Percentiles rank a stretch among this genome's conserved stretches.
phyloP scores from a whole-genome alignment of 30 jellyfish, hydroid and myxozoan species.

The Pelagia noctiluca region DNA sequence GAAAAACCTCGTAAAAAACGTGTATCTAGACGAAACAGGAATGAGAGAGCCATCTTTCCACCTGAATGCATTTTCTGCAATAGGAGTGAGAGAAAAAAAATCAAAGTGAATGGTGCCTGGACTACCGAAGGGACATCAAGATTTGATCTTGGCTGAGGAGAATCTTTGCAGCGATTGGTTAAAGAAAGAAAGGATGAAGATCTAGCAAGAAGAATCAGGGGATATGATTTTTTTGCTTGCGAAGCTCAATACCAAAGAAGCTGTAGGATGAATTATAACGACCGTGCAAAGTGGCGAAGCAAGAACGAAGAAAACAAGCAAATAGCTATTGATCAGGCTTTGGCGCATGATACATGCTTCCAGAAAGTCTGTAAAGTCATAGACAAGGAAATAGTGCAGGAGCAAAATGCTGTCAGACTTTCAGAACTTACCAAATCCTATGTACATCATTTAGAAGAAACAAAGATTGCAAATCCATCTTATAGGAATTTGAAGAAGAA shows the following conservation, averaged over 20 bases:
- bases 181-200: slow-evolving; percentile 22
- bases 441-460: background rate
- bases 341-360: slow-evolving; percentile 30
- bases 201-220: slow-evolving; percentile 3
- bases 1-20: background rate
- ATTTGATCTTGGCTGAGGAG: slow-evolving; percentile 34
- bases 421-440: background rate
- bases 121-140: slow-evolving; percentile 45
- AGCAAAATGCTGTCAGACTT: background rate
- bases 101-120: slow-evolving; percentile 27
- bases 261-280: background rate
- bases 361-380: slow-evolving; percentile 32
- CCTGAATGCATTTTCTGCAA: slow-evolving; percentile 38
- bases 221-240: slow-evolving; percentile 11
- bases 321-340: slow-evolving; percentile 23
- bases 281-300: slow-evolving; percentile 21
- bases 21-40: background rate
- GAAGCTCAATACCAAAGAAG: slow-evolving; percentile 24
- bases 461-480: slow-evolving; percentile 13
- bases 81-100: slow-evolving; percentile 15
- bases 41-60: slow-evolving; percentile 15
- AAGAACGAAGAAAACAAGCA: slow-evolving; percentile 32
- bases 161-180: slow-evolving; percentile 12
- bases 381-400: slow-evolving; percentile 1
- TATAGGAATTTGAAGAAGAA: slow-evolving; percentile 2